A percentile compares a stretch with the other conserved stretches of the same genome.
Evolutionary conservation across 2,888 invertebrate genomes (phyloP).

Genomic region (Drymonia ruficornis): DNA sequence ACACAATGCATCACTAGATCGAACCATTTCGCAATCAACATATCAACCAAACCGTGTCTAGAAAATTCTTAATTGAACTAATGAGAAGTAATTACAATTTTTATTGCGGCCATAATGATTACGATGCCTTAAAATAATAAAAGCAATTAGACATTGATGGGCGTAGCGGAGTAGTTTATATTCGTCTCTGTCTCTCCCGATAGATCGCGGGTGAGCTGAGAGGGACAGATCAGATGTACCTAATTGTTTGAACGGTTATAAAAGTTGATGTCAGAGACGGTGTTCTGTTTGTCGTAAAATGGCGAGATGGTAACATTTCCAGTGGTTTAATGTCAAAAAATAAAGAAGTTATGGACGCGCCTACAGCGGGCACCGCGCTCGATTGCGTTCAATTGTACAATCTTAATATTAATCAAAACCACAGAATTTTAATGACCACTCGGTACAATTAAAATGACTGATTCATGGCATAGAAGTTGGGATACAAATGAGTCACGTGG

Average conservation of each 20-base stretch:
- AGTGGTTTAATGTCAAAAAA: conserved; percentile 56
- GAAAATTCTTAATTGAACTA: conserved; percentile 85
- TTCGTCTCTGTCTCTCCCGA: conserved; percentile 61
- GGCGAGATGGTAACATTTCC: conserved; percentile 70
- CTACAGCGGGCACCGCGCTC: conserved; percentile 18
- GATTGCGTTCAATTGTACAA: conserved; percentile 45
- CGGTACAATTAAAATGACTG: conserved; percentile 67
- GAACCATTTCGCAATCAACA: conserved; percentile 76
- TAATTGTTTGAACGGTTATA: conserved; percentile 83
- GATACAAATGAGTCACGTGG: conserved; percentile 61
- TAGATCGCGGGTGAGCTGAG: conserved; percentile 44
- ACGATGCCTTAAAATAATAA: conserved; percentile 85
- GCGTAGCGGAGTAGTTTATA: conserved; percentile 67
- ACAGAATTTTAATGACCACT: conserved; percentile 52
- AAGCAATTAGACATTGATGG: conserved; percentile 84
- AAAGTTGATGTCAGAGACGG: conserved; percentile 81
- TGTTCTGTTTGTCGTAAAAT: conserved; percentile 82
- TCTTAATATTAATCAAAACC: conserved; percentile 59
- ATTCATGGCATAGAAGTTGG: conserved; percentile 61
- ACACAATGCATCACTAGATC: conserved; percentile 66
- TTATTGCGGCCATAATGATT: conserved; percentile 84
- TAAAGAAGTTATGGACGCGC: conserved; percentile 33
- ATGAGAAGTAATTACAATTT: conserved; percentile 85
- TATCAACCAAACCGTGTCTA: conserved; percentile 81
- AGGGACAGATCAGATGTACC: conserved; percentile 70